Conservation (phyloP, 2,113 vertebrate genomes). For the Trogon melanurus region DNA sequence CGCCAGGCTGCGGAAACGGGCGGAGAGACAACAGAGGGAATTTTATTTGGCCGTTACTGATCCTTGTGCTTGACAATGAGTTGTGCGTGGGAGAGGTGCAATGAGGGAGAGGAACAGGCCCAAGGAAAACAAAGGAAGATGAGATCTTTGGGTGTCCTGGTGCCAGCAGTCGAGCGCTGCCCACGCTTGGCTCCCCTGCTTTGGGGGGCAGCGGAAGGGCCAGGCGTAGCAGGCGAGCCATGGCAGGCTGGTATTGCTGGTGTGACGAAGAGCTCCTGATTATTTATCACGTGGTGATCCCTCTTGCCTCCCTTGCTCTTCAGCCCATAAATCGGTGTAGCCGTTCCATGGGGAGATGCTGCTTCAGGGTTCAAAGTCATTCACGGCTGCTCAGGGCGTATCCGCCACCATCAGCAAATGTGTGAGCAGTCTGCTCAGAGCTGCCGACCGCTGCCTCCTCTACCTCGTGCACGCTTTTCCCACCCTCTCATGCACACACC, state of each 20-base stretch:
- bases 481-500: rapidly evolving
- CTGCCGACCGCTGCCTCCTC: not conserved
- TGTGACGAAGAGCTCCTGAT: not conserved
- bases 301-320: not conserved
- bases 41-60: not conserved
- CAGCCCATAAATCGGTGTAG: not conserved
- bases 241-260: not conserved
- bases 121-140: not conserved
- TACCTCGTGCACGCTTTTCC: not conserved
- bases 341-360: not conserved
- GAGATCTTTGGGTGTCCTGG: not conserved
- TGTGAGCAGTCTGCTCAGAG: not conserved
- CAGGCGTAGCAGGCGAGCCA: not conserved
- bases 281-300: not conserved
- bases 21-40: not conserved
- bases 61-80: not conserved
- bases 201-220: not conserved
- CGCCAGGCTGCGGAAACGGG: not conserved
- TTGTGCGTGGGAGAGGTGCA: not conserved
- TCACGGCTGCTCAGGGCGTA: not conserved
- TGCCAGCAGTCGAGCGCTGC: not conserved
- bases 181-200: not conserved
- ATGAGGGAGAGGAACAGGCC: not conserved
- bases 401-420: not conserved
- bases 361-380: not conserved